phyloP scores from a whole-genome alignment of 1,140 invertebrate species.

The Coelopa frigida region DNA sequence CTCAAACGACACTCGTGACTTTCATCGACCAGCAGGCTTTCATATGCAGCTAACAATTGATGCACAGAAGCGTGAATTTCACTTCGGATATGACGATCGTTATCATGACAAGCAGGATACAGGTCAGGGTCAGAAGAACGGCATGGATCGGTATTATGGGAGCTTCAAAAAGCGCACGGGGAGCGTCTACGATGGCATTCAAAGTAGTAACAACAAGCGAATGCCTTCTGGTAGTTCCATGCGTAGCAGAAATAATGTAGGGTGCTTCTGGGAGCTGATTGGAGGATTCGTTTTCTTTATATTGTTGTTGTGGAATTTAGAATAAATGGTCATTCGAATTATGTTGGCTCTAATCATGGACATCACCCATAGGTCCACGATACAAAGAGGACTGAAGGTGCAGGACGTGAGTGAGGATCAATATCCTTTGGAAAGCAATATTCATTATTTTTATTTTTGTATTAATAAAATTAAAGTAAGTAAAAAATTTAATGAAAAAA shows the following conservation, averaged over 20 bases:
- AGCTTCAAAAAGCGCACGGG: constrained; percentile 56
- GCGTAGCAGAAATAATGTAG: constrained; percentile 1
- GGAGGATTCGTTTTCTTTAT: constrained; percentile 2
- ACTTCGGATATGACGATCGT: not conserved
- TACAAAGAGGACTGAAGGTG: no score
- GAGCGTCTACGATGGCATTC: not conserved
- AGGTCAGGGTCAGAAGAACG: constrained; percentile 37
- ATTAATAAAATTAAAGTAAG: no score
- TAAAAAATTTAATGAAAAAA: no score
- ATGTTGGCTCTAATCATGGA: no score
- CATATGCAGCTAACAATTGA: constrained; percentile 19
- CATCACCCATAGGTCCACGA: no score
- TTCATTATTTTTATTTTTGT: no score
- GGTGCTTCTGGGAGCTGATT: not conserved
- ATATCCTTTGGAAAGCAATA: no score
- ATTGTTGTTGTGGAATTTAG: no score
- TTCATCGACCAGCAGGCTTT: constrained; percentile 16
- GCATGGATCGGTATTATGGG: constrained; percentile 64
- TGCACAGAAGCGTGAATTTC: constrained; percentile 22
- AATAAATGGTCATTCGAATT: no score
- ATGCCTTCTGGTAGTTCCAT: constrained; percentile 10
- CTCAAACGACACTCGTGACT: constrained; percentile 32
- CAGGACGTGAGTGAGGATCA: no score
- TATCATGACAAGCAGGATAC: constrained; percentile 18
- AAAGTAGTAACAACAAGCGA: constrained; percentile 17